These are phyloP conservation scores for Oryzias curvinotus DNA, from an alignment of 2,113 vertebrate genomes.

Conservation along the genomic window DNA sequence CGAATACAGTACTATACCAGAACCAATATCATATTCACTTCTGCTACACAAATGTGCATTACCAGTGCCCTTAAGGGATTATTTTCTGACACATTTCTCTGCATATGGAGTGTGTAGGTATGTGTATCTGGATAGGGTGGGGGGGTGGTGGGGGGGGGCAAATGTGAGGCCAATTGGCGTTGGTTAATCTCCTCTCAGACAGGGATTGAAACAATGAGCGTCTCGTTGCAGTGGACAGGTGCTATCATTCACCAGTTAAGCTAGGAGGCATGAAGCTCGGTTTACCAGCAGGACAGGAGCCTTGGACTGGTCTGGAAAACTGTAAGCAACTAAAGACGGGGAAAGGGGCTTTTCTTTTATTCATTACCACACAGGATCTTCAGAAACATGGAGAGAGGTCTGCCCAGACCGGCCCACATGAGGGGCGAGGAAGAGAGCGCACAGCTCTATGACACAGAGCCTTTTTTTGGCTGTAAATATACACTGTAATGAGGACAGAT, in stretches of 20 bases:
- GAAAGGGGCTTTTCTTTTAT: slow-evolving; percentile 39
- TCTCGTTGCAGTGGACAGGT: slow-evolving; percentile 75
- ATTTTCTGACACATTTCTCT: slow-evolving; percentile 63
- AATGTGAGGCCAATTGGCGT: slow-evolving; percentile 62
- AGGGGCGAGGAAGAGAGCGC: slow-evolving; percentile 37
- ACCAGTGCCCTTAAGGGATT: slow-evolving; percentile 68
- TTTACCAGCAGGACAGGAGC: slow-evolving; percentile 53
- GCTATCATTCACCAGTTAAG: slow-evolving; percentile 69
- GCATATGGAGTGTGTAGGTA: slow-evolving; percentile 13
- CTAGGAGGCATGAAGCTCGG: slow-evolving; percentile 48
- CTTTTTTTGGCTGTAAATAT: slow-evolving; percentile 51
- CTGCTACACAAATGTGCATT: slow-evolving; percentile 72
- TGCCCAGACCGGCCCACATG: slow-evolving; percentile 25
- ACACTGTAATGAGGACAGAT: slow-evolving; percentile 66
- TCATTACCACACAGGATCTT: slow-evolving; percentile 16
- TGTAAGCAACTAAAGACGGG: slow-evolving; percentile 28
- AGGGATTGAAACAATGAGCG: slow-evolving; percentile 70
- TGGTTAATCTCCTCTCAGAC: slow-evolving; percentile 71
- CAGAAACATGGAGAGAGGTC: slow-evolving; percentile 33
- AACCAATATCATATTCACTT: slow-evolving; percentile 75
- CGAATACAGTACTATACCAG: slow-evolving; percentile 64
- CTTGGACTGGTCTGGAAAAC: slow-evolving; percentile 18
- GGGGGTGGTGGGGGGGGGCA: too few relatives aligned
- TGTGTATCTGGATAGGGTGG: too few relatives aligned
- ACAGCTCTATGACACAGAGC: slow-evolving; percentile 51